Evolutionary conservation across 2,888 invertebrate species (phyloP), one percentile per base, ranked within the genome.

Genomic region (Ellobium chinense): DNA sequence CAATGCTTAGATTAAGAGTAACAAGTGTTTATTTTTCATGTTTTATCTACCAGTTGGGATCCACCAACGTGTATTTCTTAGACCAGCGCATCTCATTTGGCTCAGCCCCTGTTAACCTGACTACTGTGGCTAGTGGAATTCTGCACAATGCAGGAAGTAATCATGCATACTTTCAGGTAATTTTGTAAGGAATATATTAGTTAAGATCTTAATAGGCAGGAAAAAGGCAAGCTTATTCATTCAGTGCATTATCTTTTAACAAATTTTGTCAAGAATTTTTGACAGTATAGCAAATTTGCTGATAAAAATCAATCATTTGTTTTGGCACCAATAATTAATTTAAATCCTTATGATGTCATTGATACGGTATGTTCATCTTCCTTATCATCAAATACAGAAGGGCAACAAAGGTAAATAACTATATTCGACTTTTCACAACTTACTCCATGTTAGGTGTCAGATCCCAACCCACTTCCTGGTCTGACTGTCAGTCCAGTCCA

Each of bases 91-190:
- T 93, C 31, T 88, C 89, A 82, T 93, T 93, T 87, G 92, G 92
- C 4, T 86, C 89, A 79, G 91, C 92, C 3, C 92, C 93, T 9
- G 88, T 93, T 60, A 91, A 93, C 83, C 86, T 93, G 78, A 89
- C 91, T 29, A 91, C 93, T 4, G 89, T 88, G 18, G 87, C 88
- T 54, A 89, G 85, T 60, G 92, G 91, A 7, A 85, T 90, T 24
- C 86, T 93, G 75, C 88, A 90, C 24, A 93, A 93, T 86, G 87
- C 88, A 14, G 90, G 93, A 58, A 87, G 85, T 46, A 91, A 91
- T 83, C 93, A 92, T 84, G 92, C 92, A 39, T 93, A 90, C 85
- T 93, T 92, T 83, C 91, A 92, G 90, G 93, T 93, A n/a, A n/a
- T n/a, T n/a, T n/a, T n/a, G n/a, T n/a, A 80, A 72, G 72, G 54